These are phyloP conservation scores for Basileuterus tristriatus DNA, from an alignment of 2,797 vertebrate genomes.

Conservation along the genomic window DNA sequence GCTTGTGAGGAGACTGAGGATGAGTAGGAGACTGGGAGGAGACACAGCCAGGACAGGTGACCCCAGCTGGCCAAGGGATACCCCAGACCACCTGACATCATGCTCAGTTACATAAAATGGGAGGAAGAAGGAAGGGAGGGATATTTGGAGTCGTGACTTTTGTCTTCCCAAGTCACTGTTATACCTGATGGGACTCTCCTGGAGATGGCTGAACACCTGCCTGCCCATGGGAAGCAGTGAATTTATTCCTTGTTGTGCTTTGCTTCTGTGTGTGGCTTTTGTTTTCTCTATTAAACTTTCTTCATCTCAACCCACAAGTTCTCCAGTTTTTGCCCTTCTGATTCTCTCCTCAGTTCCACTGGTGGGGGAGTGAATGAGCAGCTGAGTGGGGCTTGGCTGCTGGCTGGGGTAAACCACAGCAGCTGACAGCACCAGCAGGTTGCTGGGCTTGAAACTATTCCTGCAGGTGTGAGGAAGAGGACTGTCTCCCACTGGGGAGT, in stretches of 20 bases:
- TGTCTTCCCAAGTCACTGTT: not conserved
- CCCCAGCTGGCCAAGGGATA: not conserved
- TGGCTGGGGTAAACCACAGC: not conserved
- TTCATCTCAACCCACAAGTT: not conserved
- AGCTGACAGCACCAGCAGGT: not conserved
- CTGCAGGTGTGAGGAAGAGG: not conserved
- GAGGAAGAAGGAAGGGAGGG: not conserved
- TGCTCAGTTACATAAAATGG: not conserved
- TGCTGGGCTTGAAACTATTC: not conserved
- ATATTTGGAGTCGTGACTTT: accelerated
- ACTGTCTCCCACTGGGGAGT: not conserved
- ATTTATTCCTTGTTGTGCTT: not conserved
- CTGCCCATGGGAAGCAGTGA: not conserved
- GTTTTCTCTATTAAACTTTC: not conserved
- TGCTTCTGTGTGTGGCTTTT: not conserved
- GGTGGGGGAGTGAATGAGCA: accelerated
- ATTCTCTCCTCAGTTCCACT: accelerated
- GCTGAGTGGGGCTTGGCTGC: not conserved
- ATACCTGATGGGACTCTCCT: not conserved
- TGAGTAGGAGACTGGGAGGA: accelerated
- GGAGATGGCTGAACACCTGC: not conserved
- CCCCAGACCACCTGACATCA: not conserved
- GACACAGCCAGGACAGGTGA: not conserved
- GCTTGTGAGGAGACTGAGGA: not conserved
- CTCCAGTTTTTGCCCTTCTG: not conserved